phyloP scores from a whole-genome alignment of 2,113 vertebrate species.

The Mystacornis crossleyi region DNA sequence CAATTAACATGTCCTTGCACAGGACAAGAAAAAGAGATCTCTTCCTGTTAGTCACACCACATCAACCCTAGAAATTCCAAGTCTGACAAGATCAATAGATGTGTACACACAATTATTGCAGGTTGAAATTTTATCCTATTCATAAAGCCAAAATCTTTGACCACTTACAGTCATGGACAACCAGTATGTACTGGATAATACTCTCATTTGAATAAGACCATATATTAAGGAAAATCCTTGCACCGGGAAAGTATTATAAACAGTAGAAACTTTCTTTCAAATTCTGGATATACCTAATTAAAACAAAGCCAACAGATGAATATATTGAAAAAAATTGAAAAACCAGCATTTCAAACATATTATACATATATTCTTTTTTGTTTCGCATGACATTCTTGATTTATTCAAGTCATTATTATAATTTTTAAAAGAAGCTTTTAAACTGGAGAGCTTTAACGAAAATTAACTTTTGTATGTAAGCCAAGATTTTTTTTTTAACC shows the following conservation, averaged over 20 bases:
- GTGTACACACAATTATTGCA: background rate
- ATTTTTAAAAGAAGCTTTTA: background rate
- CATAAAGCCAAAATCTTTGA: background rate
- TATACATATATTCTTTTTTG: background rate
- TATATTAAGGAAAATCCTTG: background rate
- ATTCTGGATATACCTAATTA: background rate
- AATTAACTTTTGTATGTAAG: background rate
- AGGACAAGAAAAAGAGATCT: background rate
- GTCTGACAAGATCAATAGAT: background rate
- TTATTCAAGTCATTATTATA: background rate
- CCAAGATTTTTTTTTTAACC: background rate
- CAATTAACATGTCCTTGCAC: background rate
- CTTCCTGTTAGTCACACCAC: background rate
- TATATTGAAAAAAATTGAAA: background rate
- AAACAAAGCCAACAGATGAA: background rate
- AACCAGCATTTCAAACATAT: background rate
- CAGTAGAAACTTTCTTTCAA: background rate
- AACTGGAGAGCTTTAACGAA: background rate
- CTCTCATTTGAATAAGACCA: background rate
- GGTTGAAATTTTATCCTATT: background rate
- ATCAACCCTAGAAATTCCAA: background rate
- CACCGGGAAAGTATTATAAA: background rate
- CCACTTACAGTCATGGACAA: rapidly evolving
- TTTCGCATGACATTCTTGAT: background rate
- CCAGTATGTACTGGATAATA: background rate